Evolutionary conservation across 2,113 vertebrate species (phyloP), one percentile per base, ranked within the genome.

Genomic region (Macroglossus sobrinus): DNA sequence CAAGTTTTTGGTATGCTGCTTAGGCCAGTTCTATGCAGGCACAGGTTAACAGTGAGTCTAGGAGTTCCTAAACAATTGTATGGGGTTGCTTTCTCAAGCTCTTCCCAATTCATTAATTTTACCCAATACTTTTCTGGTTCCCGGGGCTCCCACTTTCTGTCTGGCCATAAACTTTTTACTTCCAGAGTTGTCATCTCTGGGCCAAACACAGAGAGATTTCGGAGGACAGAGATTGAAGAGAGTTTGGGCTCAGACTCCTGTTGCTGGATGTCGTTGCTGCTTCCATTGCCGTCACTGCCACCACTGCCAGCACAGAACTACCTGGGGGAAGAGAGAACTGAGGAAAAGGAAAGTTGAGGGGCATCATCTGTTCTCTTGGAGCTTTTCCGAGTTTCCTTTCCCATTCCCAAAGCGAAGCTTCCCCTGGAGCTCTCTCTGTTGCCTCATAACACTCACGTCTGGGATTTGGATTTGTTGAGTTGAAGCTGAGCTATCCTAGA

Each of bases 361-460:
- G 12, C 18, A 21, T 84, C 33, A 8, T n/a, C 45, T 40, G 1
- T 4, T 19, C 19, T 18, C 3, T 33, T 16, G 15, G 43, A 33
- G 26, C 76, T 45, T 35, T 45, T 0, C 3, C 26, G 22, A 30
- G 5, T 47, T 47, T 13, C n/a, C 24, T 40, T 26, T 71, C 19
- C 38, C 21, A 61, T 3, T 38, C 28, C 26, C 79, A 8, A 24
- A 33, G 24, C 30, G 63, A 19, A 19, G n/a, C 45, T 66, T 57
- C 40, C 22, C 16, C 16, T 22, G 33, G 33, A 15, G 50, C 15
- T 16, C 35, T 81, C 64, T 33, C 21, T n/a, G 24, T 33, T n/a
- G 35, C 6, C n/a, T 30, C 12, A 3, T 15, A 1, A 1, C 16
- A 22, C 45, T 57, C 69, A 11, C 19, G 1, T 19, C 28, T 22